phyloP scores from a whole-genome alignment of 2,797 vertebrate genomes.

The Phataginus tricuspis region DNA sequence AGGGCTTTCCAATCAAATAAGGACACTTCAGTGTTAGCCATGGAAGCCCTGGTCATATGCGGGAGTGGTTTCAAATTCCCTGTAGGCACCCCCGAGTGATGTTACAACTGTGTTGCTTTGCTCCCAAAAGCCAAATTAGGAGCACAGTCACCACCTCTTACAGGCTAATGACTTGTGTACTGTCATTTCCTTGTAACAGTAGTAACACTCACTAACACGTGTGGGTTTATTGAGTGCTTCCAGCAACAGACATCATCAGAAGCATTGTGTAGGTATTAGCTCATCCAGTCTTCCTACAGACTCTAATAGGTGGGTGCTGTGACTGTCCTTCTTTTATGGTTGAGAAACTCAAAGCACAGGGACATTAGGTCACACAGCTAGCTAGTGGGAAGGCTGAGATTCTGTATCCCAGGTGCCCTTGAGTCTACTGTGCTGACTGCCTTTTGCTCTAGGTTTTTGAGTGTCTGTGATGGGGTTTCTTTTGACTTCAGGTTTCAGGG shows the following conservation, averaged over 20 bases:
- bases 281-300: not conserved
- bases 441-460: not conserved
- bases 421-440: not conserved
- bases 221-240: not conserved
- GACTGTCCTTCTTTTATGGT: not conserved
- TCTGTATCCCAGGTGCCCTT: accelerated
- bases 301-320: not conserved
- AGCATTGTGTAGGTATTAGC: not conserved
- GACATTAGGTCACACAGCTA: not conserved
- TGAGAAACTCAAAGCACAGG: not conserved
- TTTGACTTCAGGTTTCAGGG: not conserved
- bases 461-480: not conserved
- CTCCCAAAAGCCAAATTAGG: not conserved
- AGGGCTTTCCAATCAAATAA: not conserved
- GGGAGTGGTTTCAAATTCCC: not conserved
- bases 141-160: not conserved
- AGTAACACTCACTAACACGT: not conserved
- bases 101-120: not conserved
- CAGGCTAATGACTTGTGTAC: not conserved
- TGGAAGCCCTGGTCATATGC: not conserved
- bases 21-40: not conserved
- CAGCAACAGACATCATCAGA: not conserved
- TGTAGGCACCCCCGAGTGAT: not conserved
- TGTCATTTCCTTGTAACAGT: not conserved
- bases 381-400: not conserved